Conservation (phyloP, 2,797 vertebrate genomes). For the Myiotriccus ornatus region DNA sequence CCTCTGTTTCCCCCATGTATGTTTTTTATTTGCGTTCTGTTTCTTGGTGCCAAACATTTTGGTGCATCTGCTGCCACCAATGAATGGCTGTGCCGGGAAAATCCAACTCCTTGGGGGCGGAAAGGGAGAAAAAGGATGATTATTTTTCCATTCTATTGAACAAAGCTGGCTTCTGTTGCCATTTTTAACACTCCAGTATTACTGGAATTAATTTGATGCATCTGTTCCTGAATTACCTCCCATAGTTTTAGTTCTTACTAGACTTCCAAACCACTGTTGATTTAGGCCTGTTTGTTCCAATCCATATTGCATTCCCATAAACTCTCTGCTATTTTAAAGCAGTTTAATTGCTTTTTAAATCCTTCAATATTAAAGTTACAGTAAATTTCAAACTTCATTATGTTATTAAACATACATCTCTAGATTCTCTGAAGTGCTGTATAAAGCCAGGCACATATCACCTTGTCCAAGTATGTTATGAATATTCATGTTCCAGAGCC, state of each 20-base stretch:
- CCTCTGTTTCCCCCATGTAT: neutral
- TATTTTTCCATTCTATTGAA: constrained; percentile 55
- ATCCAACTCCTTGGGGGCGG: neutral
- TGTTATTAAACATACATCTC: neutral
- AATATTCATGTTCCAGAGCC: neutral
- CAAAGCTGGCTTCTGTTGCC: constrained; percentile 63
- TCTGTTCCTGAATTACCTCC: constrained; percentile 62
- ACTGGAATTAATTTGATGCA: constrained; percentile 66
- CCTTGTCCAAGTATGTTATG: neutral
- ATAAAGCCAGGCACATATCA: neutral
- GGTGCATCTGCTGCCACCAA: constrained; percentile 38
- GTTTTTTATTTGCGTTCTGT: constrained; percentile 15
- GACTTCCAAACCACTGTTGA: constrained; percentile 51
- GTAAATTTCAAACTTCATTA: constrained; percentile 24
- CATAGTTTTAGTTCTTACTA: constrained; percentile 32
- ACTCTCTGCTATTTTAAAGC: constrained; percentile 33
- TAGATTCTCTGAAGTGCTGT: neutral
- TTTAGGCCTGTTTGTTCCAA: constrained; percentile 47
- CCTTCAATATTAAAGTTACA: neutral
- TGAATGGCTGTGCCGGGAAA: constrained; percentile 37
- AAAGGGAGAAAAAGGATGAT: constrained; percentile 41
- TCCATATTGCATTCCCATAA: constrained; percentile 27
- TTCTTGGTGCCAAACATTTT: constrained; percentile 6
- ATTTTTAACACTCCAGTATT: constrained; percentile 56
- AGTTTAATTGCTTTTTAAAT: constrained; percentile 10